Conservation (phyloP, 2,797 vertebrate species). For the Parotocinclus haroldoi region DNA sequence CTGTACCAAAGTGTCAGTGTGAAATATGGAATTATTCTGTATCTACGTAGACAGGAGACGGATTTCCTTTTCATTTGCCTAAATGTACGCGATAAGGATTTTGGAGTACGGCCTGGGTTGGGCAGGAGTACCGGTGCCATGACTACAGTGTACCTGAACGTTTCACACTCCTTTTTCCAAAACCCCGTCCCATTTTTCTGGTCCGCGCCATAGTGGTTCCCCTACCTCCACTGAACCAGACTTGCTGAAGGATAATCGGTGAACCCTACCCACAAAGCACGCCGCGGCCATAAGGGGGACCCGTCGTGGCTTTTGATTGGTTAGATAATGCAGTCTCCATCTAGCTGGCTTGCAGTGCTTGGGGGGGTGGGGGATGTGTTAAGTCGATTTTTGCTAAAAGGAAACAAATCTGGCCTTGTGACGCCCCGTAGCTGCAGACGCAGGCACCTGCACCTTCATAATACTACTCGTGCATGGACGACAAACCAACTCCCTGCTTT, state of each 20-base stretch:
- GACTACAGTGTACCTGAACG: conserved; percentile 35
- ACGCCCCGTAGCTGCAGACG: too few species aligned
- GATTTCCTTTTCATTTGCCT: not conserved
- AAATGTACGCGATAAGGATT: conserved; percentile 16
- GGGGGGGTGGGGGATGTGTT: too few species aligned
- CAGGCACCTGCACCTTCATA: too few species aligned
- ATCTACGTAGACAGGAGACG: not conserved
- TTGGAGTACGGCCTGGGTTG: conserved; percentile 41
- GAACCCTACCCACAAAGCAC: not conserved
- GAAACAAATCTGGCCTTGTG: too few species aligned
- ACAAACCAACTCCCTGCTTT: conserved; percentile 16
- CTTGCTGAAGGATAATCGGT: conserved; percentile 30
- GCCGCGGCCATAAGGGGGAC: too few species aligned
- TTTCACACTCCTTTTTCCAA: conserved; percentile 13
- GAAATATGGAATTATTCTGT: conserved; percentile 14
- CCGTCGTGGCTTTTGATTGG: too few species aligned
- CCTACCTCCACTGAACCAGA: conserved; percentile 36
- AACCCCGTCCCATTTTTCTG: conserved; percentile 13
- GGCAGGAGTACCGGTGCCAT: conserved; percentile 29
- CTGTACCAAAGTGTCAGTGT: conserved; percentile 23
- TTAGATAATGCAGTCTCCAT: too few species aligned
- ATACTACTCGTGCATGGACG: not conserved
- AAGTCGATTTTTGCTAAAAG: too few species aligned
- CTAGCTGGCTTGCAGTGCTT: too few species aligned
- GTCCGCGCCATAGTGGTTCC: conserved; percentile 18